Percentiles rank a stretch among this genome's conserved stretches.
Conservation (phyloP, 2,888 invertebrate species). For the Tipula helvola region DNA sequence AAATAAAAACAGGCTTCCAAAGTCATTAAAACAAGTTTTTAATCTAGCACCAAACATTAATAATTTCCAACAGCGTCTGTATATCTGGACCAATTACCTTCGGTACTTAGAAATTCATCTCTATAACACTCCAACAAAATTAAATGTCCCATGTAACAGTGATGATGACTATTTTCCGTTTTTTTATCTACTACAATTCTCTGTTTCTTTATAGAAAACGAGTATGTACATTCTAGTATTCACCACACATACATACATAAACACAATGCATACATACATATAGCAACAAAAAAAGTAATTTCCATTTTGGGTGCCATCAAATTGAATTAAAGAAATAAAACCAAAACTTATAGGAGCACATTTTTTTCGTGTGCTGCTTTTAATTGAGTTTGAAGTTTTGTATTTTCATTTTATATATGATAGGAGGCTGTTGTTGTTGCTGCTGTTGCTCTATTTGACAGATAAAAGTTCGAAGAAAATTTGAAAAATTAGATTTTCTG, state of each 20-base stretch:
- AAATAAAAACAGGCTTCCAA: background rate
- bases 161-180: background rate
- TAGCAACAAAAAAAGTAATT: background rate
- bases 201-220: background rate
- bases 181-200: background rate
- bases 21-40: background rate
- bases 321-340: conserved; percentile 4
- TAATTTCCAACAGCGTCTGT: background rate
- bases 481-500: background rate
- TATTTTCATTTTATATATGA: background rate
- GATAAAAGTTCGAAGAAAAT: background rate
- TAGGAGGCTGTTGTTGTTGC: background rate
- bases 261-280: background rate
- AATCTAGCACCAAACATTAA: background rate
- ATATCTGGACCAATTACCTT: background rate
- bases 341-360: background rate
- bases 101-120: background rate
- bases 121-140: background rate
- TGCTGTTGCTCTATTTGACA: background rate
- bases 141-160: background rate
- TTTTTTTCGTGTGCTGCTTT: background rate
- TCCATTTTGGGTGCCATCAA: background rate
- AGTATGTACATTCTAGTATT: background rate
- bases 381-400: background rate
- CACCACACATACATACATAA: background rate